phyloP scores from a whole-genome alignment of 1,140 invertebrate genomes.

The Notospermus geniculatus region DNA sequence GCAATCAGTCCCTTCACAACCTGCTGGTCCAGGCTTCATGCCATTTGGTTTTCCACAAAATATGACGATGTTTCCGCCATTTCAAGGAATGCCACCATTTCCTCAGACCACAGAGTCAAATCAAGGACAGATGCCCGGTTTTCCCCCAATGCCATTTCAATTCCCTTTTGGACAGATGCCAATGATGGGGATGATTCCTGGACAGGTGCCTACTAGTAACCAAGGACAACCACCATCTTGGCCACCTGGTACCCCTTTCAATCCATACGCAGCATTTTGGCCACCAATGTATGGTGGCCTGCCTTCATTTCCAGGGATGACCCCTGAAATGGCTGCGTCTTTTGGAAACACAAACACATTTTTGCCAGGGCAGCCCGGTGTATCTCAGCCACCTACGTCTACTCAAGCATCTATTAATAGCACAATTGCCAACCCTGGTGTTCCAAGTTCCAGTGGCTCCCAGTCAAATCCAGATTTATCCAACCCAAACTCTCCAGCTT shows the following conservation, averaged over 20 bases:
- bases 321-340: too few relatives aligned
- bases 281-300: background rate
- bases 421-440: too few relatives aligned
- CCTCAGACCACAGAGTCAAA: background rate
- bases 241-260: background rate
- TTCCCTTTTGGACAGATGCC: background rate
- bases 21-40: background rate
- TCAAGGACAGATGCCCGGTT: background rate
- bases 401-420: too few relatives aligned
- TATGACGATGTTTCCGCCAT: background rate
- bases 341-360: too few relatives aligned
- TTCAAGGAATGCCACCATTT: slow-evolving; percentile 3
- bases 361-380: too few relatives aligned
- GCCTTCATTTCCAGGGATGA: too few relatives aligned
- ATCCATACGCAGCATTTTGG: background rate
- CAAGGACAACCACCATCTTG: background rate
- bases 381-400: too few relatives aligned
- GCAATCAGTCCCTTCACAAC: background rate
- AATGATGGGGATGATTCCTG: background rate
- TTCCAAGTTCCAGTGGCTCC: too few relatives aligned
- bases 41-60: background rate
- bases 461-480: too few relatives aligned
- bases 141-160: background rate
- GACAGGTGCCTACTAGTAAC: background rate
- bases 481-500: background rate